Evolutionary conservation across 2,797 vertebrate species (phyloP).

Genomic region (Microctenopoma stevenorrisi): DNA sequence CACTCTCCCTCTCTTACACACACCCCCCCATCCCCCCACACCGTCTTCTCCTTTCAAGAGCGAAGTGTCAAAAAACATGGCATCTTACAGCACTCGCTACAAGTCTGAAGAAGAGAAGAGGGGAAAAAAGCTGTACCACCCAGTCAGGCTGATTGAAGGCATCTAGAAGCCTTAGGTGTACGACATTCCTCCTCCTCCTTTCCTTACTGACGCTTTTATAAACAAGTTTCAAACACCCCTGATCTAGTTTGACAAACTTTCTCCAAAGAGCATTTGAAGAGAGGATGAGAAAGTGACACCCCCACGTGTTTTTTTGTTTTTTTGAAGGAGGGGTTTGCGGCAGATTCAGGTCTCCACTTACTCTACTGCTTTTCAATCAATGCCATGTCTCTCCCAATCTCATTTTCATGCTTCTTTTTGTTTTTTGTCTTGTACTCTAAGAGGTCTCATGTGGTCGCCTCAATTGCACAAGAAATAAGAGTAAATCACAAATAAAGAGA

Average conservation of each 20-base stretch:
- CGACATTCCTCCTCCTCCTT: slow-evolving; percentile 79
- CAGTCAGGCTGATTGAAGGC: slow-evolving; percentile 79
- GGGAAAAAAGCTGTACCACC: slow-evolving; percentile 74
- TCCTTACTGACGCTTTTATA: slow-evolving; percentile 79
- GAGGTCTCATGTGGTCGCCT: slow-evolving; percentile 80
- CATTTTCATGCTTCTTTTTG: slow-evolving; percentile 38
- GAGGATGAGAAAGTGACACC: slow-evolving; percentile 81
- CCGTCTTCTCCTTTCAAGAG: slow-evolving; percentile 73
- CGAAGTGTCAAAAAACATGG: slow-evolving; percentile 81
- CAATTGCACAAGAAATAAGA: slow-evolving; percentile 77
- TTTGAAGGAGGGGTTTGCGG: slow-evolving; percentile 21
- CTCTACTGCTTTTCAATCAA: slow-evolving; percentile 75
- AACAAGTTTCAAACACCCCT: slow-evolving; percentile 84
- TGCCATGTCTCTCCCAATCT: slow-evolving; percentile 48
- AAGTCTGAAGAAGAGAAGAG: slow-evolving; percentile 72
- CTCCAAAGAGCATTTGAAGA: slow-evolving; percentile 85
- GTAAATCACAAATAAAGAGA: slow-evolving; percentile 62
- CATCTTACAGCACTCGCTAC: slow-evolving; percentile 75
- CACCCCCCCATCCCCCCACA: slow-evolving; percentile 19
- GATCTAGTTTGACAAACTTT: slow-evolving; percentile 89
- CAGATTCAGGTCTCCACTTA: slow-evolving; percentile 73
- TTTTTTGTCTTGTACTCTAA: slow-evolving; percentile 61
- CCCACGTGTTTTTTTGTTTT: slow-evolving; percentile 67
- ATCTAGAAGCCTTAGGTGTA: slow-evolving; percentile 81
- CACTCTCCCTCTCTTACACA: slow-evolving; percentile 32